A percentile compares a stretch with the other conserved stretches of the same genome.
Evolutionary conservation across 35 echinoderm and acorn worm genomes (phyloP).

Genomic region (Heliocidaris erythrogramma): DNA sequence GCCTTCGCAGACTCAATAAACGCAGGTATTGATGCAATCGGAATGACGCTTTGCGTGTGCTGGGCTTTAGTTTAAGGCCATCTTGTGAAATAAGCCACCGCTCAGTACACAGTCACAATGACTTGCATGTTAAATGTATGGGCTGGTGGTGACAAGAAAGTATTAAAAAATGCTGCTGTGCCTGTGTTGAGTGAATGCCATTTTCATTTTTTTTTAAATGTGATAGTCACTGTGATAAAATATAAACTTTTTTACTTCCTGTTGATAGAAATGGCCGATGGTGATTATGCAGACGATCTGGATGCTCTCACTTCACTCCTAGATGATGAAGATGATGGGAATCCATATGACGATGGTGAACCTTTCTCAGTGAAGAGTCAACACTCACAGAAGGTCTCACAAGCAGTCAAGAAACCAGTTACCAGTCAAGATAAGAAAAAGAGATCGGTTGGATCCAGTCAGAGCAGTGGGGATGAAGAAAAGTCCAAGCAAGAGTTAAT

Average conservation of each 20-base stretch:
- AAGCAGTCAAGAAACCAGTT: constrained; percentile 1
- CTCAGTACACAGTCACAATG: too few species aligned
- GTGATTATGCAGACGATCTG: constrained; percentile 34
- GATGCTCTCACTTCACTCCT: constrained; percentile 50
- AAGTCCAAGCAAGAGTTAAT: constrained; percentile 61
- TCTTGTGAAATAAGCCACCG: too few species aligned
- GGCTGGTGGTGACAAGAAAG: too few species aligned
- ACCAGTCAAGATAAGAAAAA: not conserved
- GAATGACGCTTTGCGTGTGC: too few species aligned
- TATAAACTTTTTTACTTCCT: not conserved
- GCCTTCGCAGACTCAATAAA: too few species aligned
- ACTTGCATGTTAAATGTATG: too few species aligned
- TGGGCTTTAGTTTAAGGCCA: too few species aligned
- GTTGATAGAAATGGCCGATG: constrained; percentile 12
- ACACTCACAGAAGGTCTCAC: not conserved
- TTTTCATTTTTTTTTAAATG: too few species aligned
- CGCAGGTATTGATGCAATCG: too few species aligned
- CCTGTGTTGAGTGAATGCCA: too few species aligned
- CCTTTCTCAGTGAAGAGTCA: constrained; percentile 14
- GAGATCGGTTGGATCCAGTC: not conserved
- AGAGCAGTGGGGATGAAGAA: constrained; percentile 45
- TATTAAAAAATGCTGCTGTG: too few species aligned
- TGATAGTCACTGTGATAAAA: too few species aligned
- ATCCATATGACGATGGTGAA: constrained; percentile 40
- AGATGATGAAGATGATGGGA: constrained; percentile 58